Evolutionary conservation across 2,113 vertebrate species (phyloP).

Genomic region (Mus spicilegus): DNA sequence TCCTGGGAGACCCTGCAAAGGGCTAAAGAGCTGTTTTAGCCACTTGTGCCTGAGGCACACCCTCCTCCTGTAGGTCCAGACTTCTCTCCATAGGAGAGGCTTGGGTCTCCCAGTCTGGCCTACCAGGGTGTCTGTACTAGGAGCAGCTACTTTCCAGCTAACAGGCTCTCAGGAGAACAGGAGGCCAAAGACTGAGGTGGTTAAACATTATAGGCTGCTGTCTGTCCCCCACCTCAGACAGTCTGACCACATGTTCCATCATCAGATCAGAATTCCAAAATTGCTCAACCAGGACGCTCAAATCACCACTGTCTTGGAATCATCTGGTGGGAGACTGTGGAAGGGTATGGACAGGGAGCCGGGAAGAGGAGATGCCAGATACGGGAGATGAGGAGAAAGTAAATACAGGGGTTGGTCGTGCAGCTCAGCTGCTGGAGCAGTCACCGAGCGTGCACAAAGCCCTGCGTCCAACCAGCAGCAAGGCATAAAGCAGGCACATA

Average conservation of each 20-base stretch:
- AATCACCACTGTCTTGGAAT: background rate
- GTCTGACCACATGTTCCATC: background rate
- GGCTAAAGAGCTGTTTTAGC: background rate
- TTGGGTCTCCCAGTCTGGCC: background rate
- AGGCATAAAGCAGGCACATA: background rate
- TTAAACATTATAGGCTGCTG: background rate
- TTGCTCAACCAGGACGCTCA: conserved; percentile 37
- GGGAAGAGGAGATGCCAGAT: background rate
- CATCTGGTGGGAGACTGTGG: background rate
- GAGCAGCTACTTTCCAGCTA: background rate
- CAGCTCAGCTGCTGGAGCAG: background rate
- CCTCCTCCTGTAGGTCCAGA: background rate
- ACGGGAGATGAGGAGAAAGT: background rate
- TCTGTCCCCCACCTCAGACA: background rate
- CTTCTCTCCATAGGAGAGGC: background rate
- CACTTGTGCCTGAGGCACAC: background rate
- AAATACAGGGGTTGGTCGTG: background rate
- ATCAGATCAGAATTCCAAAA: background rate
- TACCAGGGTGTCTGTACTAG: background rate
- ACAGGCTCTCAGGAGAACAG: background rate
- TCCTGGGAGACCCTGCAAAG: background rate
- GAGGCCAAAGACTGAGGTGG: background rate
- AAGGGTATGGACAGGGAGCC: background rate
- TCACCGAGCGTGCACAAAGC: background rate
- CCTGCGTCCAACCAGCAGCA: background rate